Evolutionary conservation across 2,113 vertebrate species (phyloP), one percentile per base, ranked within the genome.

Genomic region (Bubo bubo): DNA sequence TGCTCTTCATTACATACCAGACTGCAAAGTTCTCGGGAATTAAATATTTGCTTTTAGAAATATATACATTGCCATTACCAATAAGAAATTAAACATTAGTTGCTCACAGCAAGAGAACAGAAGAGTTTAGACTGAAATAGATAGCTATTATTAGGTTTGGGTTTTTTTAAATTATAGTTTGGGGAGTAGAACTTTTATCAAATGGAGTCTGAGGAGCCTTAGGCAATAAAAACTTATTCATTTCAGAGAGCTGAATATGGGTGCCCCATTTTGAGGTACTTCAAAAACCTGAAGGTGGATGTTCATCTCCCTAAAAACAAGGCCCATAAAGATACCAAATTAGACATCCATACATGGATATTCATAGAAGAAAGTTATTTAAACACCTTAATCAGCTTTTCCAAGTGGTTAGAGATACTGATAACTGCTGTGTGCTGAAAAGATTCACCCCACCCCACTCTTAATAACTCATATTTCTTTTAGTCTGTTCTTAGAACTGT

Each of bases 361-460:
- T 53, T 63, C 79, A 67, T 14, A 88, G 82, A 77, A 74, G 30
- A 71, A 71, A 95, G 79, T 88, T 97, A 90, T 90, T 90, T 93
- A 90, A 95, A 95, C 37, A 91, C 35, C 28, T 86, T 95, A 88
- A 88, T 95, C 94, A 87, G 93, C 76, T 95, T 93, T 94, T 95
- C 76, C 76, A 95, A 92, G 82, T 93, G 90, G 68, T 89, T 91
- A 60, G 79, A 93, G 76, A 75, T 24, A 92, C 52, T 66, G 79
- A 81, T 85, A 93, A 87, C 35, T 41, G 35, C 49, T 71, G 9
- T 21, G 37, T 89, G 43, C 24, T 86, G 68, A 74, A 87, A 75
- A 93, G 49, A 37, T 89, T 70, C 56, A 66, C 50, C 26, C 53
- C 26, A 32, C 49, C 53, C 56, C 7, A 41, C 35, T 72, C 34